phyloP scores from a whole-genome alignment of 2,888 invertebrate genomes.

The Drosophila longiperda region DNA sequence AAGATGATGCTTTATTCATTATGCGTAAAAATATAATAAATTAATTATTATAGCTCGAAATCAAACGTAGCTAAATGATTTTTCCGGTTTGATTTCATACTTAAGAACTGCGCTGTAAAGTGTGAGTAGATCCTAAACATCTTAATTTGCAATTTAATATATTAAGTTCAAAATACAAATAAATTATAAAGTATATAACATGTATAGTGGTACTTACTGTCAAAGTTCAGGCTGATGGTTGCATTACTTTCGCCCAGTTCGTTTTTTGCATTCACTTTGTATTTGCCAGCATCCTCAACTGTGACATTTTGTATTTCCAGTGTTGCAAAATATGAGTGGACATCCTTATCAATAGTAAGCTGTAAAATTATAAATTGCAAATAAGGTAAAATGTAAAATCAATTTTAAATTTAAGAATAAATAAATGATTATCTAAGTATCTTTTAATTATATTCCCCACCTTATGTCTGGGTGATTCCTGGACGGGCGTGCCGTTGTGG shows the following conservation, averaged over 20 bases:
- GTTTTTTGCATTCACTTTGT: slow-evolving; percentile 98
- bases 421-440: too few species aligned
- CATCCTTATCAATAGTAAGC: slow-evolving; percentile 95
- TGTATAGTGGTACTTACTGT: slow-evolving; percentile 92
- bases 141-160: neutral
- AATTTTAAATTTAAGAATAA: neutral
- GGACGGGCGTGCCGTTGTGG: slow-evolving; percentile 93
- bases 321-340: slow-evolving; percentile 96
- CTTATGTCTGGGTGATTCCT: slow-evolving; percentile 94
- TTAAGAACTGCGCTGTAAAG: neutral
- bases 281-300: slow-evolving; percentile 98
- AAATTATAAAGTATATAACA: neutral
- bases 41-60: neutral
- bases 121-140: neutral
- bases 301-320: slow-evolving; percentile 97
- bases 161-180: neutral
- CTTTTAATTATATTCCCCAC: slow-evolving; percentile 84
- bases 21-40: neutral
- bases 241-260: slow-evolving; percentile 99
- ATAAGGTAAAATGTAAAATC: neutral
- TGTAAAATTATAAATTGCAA: slow-evolving; percentile 85
- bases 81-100: neutral
- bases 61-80: neutral
- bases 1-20: neutral
- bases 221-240: slow-evolving; percentile 98